Percentiles rank a stretch among this genome's conserved stretches.
phyloP scores from a whole-genome alignment of 2,888 invertebrate genomes.

The Acanthosepion lycidas region DNA sequence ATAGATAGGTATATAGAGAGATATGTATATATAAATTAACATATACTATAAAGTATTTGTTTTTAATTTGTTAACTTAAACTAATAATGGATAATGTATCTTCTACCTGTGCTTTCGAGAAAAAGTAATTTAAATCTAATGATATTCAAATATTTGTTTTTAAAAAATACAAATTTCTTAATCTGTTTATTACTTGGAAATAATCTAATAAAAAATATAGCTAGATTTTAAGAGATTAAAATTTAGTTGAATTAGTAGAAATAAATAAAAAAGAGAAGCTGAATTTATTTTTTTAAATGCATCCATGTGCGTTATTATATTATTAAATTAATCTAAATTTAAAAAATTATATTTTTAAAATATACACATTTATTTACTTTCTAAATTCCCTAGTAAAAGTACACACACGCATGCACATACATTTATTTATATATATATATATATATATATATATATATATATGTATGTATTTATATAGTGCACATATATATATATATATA shows the following conservation, averaged over 20 bases:
- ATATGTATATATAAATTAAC: neutral
- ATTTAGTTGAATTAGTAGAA: neutral
- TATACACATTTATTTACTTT: neutral
- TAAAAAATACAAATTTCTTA: no score
- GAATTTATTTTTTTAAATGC: neutral
- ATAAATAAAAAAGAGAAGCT: neutral
- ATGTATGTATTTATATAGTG: neutral
- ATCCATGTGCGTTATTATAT: neutral
- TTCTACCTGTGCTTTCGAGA: no score
- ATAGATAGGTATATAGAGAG: no score
- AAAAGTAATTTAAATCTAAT: no score
- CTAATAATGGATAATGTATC: no score
- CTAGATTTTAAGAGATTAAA: neutral
- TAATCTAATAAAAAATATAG: neutral
- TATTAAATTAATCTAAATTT: neutral
- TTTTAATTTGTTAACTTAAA: no score
- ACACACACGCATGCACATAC: neutral
- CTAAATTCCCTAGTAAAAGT: neutral
- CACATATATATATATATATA: neutral
- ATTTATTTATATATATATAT: neutral
- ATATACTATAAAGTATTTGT: neutral
- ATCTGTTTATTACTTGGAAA: neutral
- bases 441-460: neutral
- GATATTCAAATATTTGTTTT: no score
- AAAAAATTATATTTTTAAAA: neutral